Base-by-base conservation (phyloP, 2,888 invertebrate species). In the Drosophila phalerata region DNA sequence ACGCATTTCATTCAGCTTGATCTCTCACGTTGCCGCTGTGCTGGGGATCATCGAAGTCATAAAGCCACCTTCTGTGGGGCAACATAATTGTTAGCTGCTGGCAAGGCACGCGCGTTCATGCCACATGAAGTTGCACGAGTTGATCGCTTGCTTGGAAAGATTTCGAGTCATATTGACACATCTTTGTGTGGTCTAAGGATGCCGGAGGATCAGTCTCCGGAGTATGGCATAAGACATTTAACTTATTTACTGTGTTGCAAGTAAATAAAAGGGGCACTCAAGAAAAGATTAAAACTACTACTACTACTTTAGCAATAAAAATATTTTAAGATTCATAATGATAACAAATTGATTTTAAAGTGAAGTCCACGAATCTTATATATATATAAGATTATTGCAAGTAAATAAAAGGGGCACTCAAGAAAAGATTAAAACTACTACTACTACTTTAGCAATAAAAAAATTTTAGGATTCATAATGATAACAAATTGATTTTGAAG, bases 21-120 rank as follows among this genome's bases (percentile, higher is more conserved):
- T 13, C n/a, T 17, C 55, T 52, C 25, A 43, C 30, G 22, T 55
- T 43, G 53, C 15, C 13, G n/a, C 77, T 71, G 10, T 90, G 84
- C 72, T 58, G 74, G 43, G 90, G 70, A 70, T 90, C 88, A 38
- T 69, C 77, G 32, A 89, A 81, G 56, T 91, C 90, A 40, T 28
- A 17, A 17, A 6, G 85, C 85, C n/a, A 90, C 81, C 71, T 90
- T 91, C 58, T 90, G 87, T 5, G 90, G 88, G 91, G 89, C 25
- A 90, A 90, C 83, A 92, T 83, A 37, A 92, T 85, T 11, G 89
- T 89, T 38, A 90, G 66, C 49, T 90, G 88, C 51, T 92, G 91
- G 10, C 85, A 83, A 2, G 85, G 69, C 43, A 81, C 68, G 11
- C 87, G 79, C 22, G 22, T 37, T 90, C 87, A 66, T 90, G 90